Base-by-base conservation (phyloP, 2,888 invertebrate species). In the Rhodophaea formosa region DNA sequence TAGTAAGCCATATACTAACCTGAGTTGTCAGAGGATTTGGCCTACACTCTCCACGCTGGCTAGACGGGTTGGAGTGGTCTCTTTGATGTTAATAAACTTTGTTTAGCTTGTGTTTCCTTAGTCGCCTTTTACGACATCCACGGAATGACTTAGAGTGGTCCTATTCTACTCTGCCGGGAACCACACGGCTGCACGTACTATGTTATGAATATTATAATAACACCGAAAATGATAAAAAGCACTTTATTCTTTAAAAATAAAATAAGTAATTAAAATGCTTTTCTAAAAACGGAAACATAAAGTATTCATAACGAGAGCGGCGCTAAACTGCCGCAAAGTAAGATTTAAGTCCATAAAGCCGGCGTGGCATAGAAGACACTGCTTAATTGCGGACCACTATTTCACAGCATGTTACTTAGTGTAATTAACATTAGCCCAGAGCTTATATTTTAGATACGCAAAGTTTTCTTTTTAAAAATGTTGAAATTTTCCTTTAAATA, bases 321-420 rank as follows among this genome's bases (percentile, higher is more conserved):
- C 30, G 30, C 35, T 30, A 54, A 15, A 57, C 54, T 59, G 47
- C 62, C 62, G 53, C 68, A 71, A 70, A 75, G 70, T 72, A 67
- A 73, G 69, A 69, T 74, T 77, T 72, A 68, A 74, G 66, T 70
- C 68, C 61, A 64, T 66, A 68, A 73, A 69, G 63, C 62, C 42
- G 54, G 62, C 63, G 57, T 60, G n/a, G 57, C 64, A 61, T 59
- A 63, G 67, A 65, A 63, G 69, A 72, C 77, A 75, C 64, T 65
- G 69, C 71, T 74, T 80, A 79, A 81, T 80, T 80, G 74, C 75
- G 61, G 66, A 66, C 61, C 63, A 76, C 70, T 77, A 75, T 76
- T 79, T 78, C 67, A 70, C 69, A 68, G 72, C 66, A 67, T 69
- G 74, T 79, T 78, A 77, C 80, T 78, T 75, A 70, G 63, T 71